Percentiles rank a stretch among this genome's conserved stretches.
These are phyloP conservation scores for Dromas ardeola DNA, from an alignment of 2,113 vertebrate species.

Conservation along the genomic window DNA sequence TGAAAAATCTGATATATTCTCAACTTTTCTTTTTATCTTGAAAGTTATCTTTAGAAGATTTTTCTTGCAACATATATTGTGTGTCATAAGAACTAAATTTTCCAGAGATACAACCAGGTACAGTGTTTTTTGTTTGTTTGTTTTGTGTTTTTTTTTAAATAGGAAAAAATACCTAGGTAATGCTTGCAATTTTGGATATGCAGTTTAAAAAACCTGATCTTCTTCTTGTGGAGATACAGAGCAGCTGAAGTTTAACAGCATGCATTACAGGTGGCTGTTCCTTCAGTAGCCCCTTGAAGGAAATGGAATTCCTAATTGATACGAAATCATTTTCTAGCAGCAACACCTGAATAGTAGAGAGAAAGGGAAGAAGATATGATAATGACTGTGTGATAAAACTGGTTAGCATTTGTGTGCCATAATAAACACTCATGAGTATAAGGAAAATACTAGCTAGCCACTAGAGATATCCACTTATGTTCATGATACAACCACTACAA, in stretches of 20 bases:
- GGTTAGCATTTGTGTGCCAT: conserved; percentile 66
- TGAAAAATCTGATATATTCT: background rate
- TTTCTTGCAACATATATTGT: background rate
- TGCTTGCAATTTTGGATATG: background rate
- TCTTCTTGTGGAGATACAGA: background rate
- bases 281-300: conserved; percentile 53
- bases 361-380: conserved; percentile 51
- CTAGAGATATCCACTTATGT: conserved; percentile 74
- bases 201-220: background rate
- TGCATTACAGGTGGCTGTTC: conserved; percentile 42
- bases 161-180: background rate
- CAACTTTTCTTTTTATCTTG: background rate
- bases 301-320: conserved; percentile 59
- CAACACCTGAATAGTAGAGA: conserved; percentile 58
- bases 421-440: conserved; percentile 66
- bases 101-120: background rate
- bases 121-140: too few relatives aligned
- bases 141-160: too few relatives aligned
- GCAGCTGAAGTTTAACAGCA: conserved; percentile 24
- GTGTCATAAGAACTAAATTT: background rate
- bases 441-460: conserved; percentile 70
- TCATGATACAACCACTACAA: conserved; percentile 72
- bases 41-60: background rate
- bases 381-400: conserved; percentile 65
- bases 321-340: conserved; percentile 43